phyloP scores from a whole-genome alignment of 2,888 invertebrate species.

The Griposia aprilina region DNA sequence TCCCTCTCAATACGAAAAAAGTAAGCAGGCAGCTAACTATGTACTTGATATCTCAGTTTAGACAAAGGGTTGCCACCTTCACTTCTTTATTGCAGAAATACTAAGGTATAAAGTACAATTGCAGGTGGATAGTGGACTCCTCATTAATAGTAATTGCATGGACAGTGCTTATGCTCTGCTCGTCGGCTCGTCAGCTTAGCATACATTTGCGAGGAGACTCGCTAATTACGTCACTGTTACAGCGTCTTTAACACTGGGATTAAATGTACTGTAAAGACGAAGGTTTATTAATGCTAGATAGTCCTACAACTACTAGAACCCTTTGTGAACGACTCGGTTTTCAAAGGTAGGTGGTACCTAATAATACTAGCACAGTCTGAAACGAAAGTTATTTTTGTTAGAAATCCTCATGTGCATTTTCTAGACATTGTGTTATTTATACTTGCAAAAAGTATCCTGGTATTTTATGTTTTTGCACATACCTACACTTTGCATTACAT shows the following conservation, averaged over 20 bases:
- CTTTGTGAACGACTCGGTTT: background rate
- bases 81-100: background rate
- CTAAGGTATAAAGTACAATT: slow-evolving; percentile 29
- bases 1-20: background rate
- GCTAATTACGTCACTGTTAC: slow-evolving; percentile 30
- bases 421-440: background rate
- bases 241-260: slow-evolving; percentile 22
- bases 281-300: background rate
- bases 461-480: background rate
- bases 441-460: background rate
- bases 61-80: background rate
- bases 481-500: slow-evolving; percentile 4
- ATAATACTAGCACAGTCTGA: background rate
- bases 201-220: slow-evolving; percentile 31
- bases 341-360: background rate
- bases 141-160: slow-evolving; percentile 39
- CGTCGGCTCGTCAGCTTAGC: slow-evolving; percentile 37
- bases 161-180: slow-evolving; percentile 10
- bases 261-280: background rate
- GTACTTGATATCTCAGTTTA: background rate
- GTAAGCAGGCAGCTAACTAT: background rate
- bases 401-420: background rate
- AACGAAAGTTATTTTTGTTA: background rate
- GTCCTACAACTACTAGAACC: background rate
- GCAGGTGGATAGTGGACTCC: slow-evolving; percentile 22